Evolutionary conservation across 2,888 invertebrate genomes (phyloP).

Genomic region (Tholera decimalis): DNA sequence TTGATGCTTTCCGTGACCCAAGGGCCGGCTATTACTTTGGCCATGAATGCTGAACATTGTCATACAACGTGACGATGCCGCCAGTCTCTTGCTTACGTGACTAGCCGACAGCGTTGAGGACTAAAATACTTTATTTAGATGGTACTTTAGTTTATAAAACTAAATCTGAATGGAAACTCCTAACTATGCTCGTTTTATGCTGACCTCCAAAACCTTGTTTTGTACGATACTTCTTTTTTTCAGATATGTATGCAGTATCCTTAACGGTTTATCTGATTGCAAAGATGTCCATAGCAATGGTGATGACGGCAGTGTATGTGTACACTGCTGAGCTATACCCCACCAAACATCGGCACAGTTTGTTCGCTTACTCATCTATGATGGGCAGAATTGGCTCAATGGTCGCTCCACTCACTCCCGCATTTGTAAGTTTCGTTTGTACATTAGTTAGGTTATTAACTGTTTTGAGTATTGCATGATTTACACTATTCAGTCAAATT

Average conservation of each 20-base stretch:
- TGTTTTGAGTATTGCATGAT: too few species aligned
- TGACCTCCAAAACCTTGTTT: not conserved
- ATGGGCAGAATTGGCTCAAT: conserved; percentile 92
- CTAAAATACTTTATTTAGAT: too few species aligned
- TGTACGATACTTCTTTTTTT: not conserved
- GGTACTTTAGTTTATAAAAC: too few species aligned
- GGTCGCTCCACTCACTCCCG: conserved; percentile 92
- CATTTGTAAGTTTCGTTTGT: conserved; percentile 84
- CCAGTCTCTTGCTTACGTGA: too few species aligned
- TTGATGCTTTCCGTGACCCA: too few species aligned
- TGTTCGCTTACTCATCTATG: conserved; percentile 92
- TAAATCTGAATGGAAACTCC: too few species aligned
- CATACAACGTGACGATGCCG: too few species aligned
- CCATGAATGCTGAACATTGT: too few species aligned
- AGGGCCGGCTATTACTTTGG: too few species aligned
- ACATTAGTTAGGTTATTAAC: not conserved
- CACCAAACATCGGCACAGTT: conserved; percentile 90
- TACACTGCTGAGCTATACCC: conserved; percentile 92
- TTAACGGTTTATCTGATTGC: conserved; percentile 89
- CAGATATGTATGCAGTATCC: conserved; percentile 73
- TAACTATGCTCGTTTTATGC: too few species aligned
- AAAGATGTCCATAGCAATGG: conserved; percentile 91
- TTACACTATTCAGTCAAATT: too few species aligned
- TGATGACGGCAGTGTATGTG: conserved; percentile 91
- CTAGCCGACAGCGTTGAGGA: too few species aligned